These are phyloP conservation scores for Myotis yumanensis DNA, from an alignment of 2,113 vertebrate genomes.

Conservation along the genomic window DNA sequence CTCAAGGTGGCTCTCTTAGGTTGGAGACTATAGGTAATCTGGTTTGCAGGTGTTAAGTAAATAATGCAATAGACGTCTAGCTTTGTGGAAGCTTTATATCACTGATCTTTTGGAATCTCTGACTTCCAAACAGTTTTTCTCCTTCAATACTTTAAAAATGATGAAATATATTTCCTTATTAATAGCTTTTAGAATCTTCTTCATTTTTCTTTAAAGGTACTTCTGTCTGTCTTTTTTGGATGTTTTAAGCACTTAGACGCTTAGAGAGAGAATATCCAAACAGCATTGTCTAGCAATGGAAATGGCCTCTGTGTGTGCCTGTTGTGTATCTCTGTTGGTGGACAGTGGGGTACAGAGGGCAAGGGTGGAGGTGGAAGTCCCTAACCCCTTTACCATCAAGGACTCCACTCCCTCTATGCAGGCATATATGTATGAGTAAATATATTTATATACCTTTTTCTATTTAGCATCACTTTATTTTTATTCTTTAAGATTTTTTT, in stretches of 20 bases:
- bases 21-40: not conserved
- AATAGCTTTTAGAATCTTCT: not conserved
- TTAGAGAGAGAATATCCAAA: not conserved
- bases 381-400: not conserved
- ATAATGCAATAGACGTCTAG: conserved; percentile 26
- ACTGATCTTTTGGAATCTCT: conserved; percentile 21
- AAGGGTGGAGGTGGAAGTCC: not conserved
- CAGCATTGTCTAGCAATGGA: not conserved
- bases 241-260: not conserved
- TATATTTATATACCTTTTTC: not conserved
- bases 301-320: not conserved
- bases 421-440: not conserved
- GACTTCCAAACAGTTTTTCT: not conserved
- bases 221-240: not conserved
- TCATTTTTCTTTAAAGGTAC: not conserved
- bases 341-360: not conserved
- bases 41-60: conserved; percentile 33
- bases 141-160: not conserved
- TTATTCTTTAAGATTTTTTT: not conserved
- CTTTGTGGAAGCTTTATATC: not conserved
- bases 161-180: not conserved
- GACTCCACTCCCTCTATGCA: not conserved
- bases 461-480: not conserved
- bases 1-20: not conserved
- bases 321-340: not conserved